phyloP scores from a whole-genome alignment of 2,888 invertebrate species.

The Dascillus cervinus region DNA sequence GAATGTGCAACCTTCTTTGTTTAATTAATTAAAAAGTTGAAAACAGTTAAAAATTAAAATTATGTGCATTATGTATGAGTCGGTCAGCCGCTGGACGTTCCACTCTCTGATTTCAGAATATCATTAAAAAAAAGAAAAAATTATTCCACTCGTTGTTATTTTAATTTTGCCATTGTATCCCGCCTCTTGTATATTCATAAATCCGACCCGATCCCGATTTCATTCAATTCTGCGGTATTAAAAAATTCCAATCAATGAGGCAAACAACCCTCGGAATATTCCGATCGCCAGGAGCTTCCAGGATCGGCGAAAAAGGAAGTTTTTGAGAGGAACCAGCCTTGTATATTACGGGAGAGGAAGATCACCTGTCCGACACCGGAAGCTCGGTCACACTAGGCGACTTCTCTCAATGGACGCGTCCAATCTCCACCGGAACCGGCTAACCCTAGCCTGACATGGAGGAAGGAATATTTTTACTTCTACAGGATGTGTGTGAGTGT shows the following conservation, averaged over 20 bases:
- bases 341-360: slow-evolving; percentile 21
- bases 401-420: slow-evolving; percentile 37
- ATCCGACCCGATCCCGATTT: slow-evolving; percentile 1
- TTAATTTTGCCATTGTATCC: slow-evolving; percentile 11
- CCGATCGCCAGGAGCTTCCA: no score
- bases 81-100: slow-evolving; percentile 10
- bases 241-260: background rate
- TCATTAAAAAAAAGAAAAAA: slow-evolving; percentile 9
- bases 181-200: slow-evolving; percentile 4
- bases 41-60: no score
- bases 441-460: slow-evolving; percentile 24
- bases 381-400: slow-evolving; percentile 37
- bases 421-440: slow-evolving; percentile 38
- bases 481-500: slow-evolving; percentile 16
- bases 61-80: slow-evolving; percentile 11
- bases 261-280: background rate
- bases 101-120: slow-evolving; percentile 8
- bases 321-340: slow-evolving; percentile 6
- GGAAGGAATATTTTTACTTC: slow-evolving; percentile 34
- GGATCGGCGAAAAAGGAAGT: background rate
- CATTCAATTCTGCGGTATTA: background rate
- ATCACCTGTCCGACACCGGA: slow-evolving; percentile 33
- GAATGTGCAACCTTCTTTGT: no score
- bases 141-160: slow-evolving; percentile 13
- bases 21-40: no score